Conservation (phyloP, 1,140 invertebrate species). For the Sweltsa coloradensis region DNA sequence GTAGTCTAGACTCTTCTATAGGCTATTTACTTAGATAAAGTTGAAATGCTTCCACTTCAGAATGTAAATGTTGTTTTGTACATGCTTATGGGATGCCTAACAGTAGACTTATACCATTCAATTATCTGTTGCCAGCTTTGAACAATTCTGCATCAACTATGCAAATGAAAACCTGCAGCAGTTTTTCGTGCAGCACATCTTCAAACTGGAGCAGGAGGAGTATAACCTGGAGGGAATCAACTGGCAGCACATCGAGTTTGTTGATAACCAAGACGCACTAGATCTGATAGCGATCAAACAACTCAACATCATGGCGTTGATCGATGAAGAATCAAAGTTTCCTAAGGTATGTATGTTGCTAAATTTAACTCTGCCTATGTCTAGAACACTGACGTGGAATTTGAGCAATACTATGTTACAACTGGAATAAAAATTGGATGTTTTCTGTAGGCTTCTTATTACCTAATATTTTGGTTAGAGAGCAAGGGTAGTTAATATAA, state of each 20-base stretch:
- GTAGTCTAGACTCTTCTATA: too few species aligned
- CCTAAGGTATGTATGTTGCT: conserved; percentile 64
- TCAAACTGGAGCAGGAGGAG: conserved; percentile 90
- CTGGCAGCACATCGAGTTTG: conserved; percentile 86
- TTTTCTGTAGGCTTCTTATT: conserved; percentile 2
- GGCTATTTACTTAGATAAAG: too few species aligned
- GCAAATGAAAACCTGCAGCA: conserved; percentile 96
- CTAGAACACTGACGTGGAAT: too few species aligned
- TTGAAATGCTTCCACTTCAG: too few species aligned
- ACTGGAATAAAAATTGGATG: not conserved
- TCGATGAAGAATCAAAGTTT: conserved; percentile 93
- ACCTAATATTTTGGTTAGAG: too few species aligned
- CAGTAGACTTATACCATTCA: too few species aligned
- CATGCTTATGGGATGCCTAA: too few species aligned
- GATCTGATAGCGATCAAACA: conserved; percentile 81
- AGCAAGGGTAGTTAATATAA: too few species aligned
- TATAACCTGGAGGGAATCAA: conserved; percentile 82
- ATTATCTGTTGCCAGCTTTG: too few species aligned
- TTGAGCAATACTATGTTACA: not conserved
- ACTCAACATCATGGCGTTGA: conserved; percentile 81
- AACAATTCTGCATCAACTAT: conserved; percentile 95
- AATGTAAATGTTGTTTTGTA: too few species aligned
- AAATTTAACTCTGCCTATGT: too few species aligned
- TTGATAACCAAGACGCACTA: conserved; percentile 85
- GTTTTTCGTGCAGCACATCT: conserved; percentile 92